These are phyloP conservation scores for Campylomormyrus tamandua DNA, from an alignment of 2,113 vertebrate species.

Conservation along the genomic window DNA sequence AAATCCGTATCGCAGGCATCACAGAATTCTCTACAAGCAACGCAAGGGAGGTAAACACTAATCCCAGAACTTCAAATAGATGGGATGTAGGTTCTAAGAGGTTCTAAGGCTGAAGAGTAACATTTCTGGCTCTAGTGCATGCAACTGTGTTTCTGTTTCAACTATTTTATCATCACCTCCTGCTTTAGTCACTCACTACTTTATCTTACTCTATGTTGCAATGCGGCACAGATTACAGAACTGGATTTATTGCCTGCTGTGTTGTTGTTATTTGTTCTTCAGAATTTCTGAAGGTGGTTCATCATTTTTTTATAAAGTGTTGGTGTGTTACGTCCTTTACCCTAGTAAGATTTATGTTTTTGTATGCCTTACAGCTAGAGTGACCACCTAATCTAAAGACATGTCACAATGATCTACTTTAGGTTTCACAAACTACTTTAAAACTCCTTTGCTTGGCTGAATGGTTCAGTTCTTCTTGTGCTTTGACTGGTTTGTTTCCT, in stretches of 20 bases:
- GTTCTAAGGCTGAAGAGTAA: background rate
- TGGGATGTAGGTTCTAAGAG: background rate
- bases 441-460: no score
- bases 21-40: conserved; percentile 57
- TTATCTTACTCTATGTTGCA: background rate
- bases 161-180: background rate
- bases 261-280: background rate
- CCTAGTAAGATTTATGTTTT: background rate
- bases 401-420: no score
- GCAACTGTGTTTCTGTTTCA: background rate
- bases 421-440: no score
- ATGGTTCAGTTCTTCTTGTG: no score
- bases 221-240: background rate
- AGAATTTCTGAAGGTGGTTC: background rate
- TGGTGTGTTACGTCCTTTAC: background rate
- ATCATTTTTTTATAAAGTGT: background rate
- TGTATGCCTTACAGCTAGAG: background rate
- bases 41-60: conserved; percentile 54
- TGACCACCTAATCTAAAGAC: no score
- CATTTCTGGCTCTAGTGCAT: background rate
- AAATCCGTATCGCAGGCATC: conserved; percentile 58
- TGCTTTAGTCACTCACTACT: background rate
- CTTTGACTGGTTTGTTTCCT: no score
- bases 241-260: background rate
- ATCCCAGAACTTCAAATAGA: background rate